Percentiles rank a stretch among this genome's conserved stretches.
These are phyloP conservation scores for Dromius quadrimaculatus DNA, from an alignment of 2,888 invertebrate genomes.

Conservation along the genomic window DNA sequence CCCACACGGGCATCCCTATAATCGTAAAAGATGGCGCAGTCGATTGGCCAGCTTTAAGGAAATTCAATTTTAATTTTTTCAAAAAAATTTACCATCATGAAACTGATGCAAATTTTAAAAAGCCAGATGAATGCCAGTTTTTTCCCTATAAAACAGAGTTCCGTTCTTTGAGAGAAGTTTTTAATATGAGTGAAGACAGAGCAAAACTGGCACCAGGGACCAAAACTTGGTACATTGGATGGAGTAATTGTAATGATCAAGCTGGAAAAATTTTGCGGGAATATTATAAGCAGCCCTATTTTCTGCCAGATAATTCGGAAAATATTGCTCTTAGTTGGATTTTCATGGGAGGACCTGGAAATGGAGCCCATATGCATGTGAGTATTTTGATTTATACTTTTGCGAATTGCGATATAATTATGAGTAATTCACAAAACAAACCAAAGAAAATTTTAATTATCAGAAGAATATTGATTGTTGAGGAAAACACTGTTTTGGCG, in stretches of 20 bases:
- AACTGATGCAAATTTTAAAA: conserved; percentile 61
- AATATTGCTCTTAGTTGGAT: conserved; percentile 95
- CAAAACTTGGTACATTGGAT: conserved; percentile 76
- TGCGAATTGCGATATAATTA: too few relatives aligned
- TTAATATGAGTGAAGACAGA: conserved; percentile 81
- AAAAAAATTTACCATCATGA: conserved; percentile 77
- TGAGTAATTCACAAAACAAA: too few relatives aligned
- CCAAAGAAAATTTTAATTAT: too few relatives aligned
- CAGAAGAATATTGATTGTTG: too few relatives aligned
- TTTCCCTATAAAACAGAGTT: conserved; percentile 94
- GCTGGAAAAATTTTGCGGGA: conserved; percentile 82
- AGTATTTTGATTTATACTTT: too few relatives aligned
- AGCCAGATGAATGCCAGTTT: conserved; percentile 82
- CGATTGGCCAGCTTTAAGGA: conserved; percentile 82
- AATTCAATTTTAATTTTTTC: conserved; percentile 81
- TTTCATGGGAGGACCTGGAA: conserved; percentile 95
- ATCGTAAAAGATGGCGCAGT: conserved; percentile 85
- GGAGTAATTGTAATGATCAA: conserved; percentile 94
- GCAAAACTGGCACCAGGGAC: conserved; percentile 68
- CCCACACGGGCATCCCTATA: conserved; percentile 84
- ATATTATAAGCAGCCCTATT: conserved; percentile 89
- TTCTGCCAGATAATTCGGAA: conserved; percentile 87
- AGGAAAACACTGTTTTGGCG: too few relatives aligned
- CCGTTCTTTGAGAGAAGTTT: conserved; percentile 80
- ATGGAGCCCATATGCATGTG: conserved; percentile 96